Conservation (phyloP, 1,140 invertebrate genomes). For the Pectinophora gossypiella region DNA sequence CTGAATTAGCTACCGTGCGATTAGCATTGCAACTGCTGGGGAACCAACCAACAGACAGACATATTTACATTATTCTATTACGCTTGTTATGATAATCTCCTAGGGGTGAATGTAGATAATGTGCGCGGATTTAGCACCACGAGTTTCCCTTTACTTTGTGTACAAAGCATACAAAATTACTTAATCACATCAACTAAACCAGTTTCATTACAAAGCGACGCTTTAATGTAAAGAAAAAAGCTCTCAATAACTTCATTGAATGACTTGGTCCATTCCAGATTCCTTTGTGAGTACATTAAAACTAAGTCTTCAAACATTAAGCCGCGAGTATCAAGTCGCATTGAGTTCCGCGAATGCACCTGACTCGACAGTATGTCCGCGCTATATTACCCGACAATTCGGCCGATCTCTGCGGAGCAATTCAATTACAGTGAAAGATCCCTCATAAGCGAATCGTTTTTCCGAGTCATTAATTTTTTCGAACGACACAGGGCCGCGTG, state of each 20-base stretch:
- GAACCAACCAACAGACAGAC: conserved; percentile 32
- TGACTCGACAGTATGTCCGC: conserved; percentile 41
- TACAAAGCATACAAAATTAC: too few relatives aligned
- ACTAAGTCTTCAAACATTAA: too few relatives aligned
- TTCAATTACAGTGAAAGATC: conserved; percentile 74
- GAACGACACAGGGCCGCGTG: conserved; percentile 67
- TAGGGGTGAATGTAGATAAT: conserved; percentile 54
- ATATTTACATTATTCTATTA: conserved; percentile 69
- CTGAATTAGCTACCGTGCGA: conserved; percentile 39
- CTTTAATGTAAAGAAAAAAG: too few relatives aligned
- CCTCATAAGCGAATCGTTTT: conserved; percentile 75
- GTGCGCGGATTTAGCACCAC: conserved; percentile 38
- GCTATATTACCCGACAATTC: conserved; percentile 48
- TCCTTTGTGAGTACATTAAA: too few relatives aligned
- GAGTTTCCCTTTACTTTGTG: conserved; percentile 17
- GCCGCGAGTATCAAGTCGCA: background rate
- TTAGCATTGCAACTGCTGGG: conserved; percentile 45
- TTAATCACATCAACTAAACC: too few relatives aligned
- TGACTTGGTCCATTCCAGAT: too few relatives aligned
- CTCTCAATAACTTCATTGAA: too few relatives aligned
- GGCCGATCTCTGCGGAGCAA: conserved; percentile 65
- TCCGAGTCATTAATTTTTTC: conserved; percentile 75
- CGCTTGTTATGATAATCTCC: conserved; percentile 61
- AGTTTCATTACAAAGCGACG: too few relatives aligned
- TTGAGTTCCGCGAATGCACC: conserved; percentile 22